Base-by-base conservation (phyloP, 2,888 invertebrate genomes). In the Agrotis ipsilon region DNA sequence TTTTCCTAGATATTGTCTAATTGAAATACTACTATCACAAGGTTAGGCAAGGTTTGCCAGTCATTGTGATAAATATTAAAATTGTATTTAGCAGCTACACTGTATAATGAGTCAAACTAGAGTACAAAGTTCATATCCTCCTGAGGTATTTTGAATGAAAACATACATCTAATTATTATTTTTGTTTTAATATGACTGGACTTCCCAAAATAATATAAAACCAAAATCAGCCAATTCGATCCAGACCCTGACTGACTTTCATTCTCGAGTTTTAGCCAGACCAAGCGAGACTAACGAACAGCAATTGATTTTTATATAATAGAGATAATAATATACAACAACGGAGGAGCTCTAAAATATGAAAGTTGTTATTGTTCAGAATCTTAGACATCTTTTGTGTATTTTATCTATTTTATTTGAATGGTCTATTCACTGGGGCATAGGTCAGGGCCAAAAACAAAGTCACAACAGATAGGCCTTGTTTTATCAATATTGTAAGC, bases 391-490 rank as follows among this genome's bases (percentile, higher is more conserved):
- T 27, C 0, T 70, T 52, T 21, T 19, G 0, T 49, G n/a, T 9
- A 19, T 52, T 73, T 39, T 70, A 52, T 61, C 19, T 46, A 16
- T 63, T 32, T 1, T 21, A 43, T 48, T 63, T 24, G 9, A 55
- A 21, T 48, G 5, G 13, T 45, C 1, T 43, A 27, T 39, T 16
- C 51, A 61, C 46, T 3, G 48, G 14, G 21, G 27, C 45, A 43
- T 14, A 70, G 14, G 13, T 48, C 55, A 66, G 24, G 45, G 57
- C 7, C 14, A 24, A 13, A 45, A 21, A 32, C 18, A 51, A 19
- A 43, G 5, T 24, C 18, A 43, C 18, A 13, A 24, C 21, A 49
- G 14, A 49, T 5, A 21, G 27, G 21, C 3, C 11, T 39, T 43
- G 13, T 27, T 39, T 48, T 64, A 73, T 61, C 39, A 39, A 63